Percentiles rank a stretch among this genome's conserved stretches.
phyloP scores from a whole-genome alignment of 1,140 invertebrate genomes.

The Euwallacea fornicatus region DNA sequence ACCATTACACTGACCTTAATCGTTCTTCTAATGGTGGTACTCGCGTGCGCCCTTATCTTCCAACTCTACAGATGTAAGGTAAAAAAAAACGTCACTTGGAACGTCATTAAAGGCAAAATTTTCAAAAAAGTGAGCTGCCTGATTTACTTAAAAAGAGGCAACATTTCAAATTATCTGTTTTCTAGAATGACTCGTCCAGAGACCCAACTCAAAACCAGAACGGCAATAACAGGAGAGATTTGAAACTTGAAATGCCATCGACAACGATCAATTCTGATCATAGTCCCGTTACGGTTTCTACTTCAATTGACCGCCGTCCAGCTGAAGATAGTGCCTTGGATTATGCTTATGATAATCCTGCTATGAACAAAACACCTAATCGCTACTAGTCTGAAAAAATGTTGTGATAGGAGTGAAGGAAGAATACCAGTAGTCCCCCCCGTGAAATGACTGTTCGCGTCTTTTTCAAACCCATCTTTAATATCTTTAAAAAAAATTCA shows the following conservation, averaged over 20 bases:
- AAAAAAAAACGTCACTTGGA: constrained; percentile 46
- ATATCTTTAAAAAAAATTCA: too few species aligned
- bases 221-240: constrained; percentile 43
- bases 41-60: constrained; percentile 39
- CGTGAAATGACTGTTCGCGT: too few species aligned
- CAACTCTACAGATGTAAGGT: constrained; percentile 47
- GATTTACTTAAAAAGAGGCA: neutral
- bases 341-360: constrained; percentile 71
- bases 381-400: neutral
- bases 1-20: constrained; percentile 43
- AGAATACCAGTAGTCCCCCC: too few species aligned
- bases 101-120: constrained; percentile 42
- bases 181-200: neutral
- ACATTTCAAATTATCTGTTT: neutral
- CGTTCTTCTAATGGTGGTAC: constrained; percentile 42
- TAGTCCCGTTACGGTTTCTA: constrained; percentile 50
- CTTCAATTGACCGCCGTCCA: constrained; percentile 54
- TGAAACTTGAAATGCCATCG: constrained; percentile 46
- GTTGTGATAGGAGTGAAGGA: too few species aligned
- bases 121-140: constrained; percentile 39
- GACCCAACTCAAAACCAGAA: constrained; percentile 22
- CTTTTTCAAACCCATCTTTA: too few species aligned
- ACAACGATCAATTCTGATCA: constrained; percentile 42
- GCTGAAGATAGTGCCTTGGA: constrained; percentile 69
- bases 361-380: constrained; percentile 55